These are phyloP conservation scores for Anguilla anguilla DNA, from an alignment of 2,797 vertebrate genomes.

Conservation along the genomic window DNA sequence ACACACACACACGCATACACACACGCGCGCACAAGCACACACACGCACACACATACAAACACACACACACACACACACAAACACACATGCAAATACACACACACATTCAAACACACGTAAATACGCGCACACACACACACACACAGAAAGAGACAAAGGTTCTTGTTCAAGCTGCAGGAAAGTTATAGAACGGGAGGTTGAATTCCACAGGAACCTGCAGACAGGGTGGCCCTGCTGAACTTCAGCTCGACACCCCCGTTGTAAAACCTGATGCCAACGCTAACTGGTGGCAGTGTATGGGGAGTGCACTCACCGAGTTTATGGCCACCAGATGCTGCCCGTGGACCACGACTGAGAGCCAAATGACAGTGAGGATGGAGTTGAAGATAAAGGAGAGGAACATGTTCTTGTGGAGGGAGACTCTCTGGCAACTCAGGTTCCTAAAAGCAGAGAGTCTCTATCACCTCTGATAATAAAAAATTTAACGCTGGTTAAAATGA, in stretches of 20 bases:
- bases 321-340: conserved; percentile 47
- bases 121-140: not conserved
- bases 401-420: conserved; percentile 81
- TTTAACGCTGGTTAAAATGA: not conserved
- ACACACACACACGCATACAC: not conserved
- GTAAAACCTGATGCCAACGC: not conserved
- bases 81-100: not conserved
- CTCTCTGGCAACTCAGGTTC: conserved; percentile 79
- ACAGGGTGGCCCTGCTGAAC: no score
- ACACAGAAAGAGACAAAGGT: not conserved
- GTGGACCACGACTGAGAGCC: conserved; percentile 55
- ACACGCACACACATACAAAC: not conserved
- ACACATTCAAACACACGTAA: no score
- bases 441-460: conserved; percentile 47
- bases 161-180: not conserved
- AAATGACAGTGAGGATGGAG: conserved; percentile 71
- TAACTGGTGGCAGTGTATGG: not conserved
- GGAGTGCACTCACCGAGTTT: conserved; percentile 63
- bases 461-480: not conserved
- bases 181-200: not conserved
- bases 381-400: conserved; percentile 79
- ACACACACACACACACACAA: no score
- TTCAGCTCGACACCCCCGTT: not conserved
- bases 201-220: not conserved
- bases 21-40: no score